These are phyloP conservation scores for Dinocampus coccinellae DNA, from an alignment of 2,888 invertebrate species.

Conservation along the genomic window DNA sequence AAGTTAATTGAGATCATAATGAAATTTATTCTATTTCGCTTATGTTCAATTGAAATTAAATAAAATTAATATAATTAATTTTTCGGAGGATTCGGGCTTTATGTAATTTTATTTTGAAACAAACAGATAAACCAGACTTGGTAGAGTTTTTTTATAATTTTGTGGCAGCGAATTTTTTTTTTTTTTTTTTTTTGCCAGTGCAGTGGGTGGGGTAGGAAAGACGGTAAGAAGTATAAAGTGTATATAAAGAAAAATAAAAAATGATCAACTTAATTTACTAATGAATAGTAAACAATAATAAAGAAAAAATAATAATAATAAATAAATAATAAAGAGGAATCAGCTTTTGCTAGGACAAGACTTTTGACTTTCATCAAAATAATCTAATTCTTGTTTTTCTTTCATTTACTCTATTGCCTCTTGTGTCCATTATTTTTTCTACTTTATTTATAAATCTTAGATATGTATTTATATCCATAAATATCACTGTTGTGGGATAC, in stretches of 20 bases:
- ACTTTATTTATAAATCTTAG: background rate
- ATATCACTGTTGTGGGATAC: background rate
- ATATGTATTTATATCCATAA: background rate
- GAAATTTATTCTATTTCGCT: too few relatives aligned
- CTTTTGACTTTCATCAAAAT: constrained; percentile 53
- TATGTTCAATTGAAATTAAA: constrained; percentile 42
- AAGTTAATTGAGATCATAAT: background rate
- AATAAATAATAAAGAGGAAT: background rate
- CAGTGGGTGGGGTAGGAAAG: background rate
- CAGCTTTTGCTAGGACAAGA: constrained; percentile 12
- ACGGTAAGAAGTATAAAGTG: background rate
- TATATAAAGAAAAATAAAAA: constrained; percentile 10
- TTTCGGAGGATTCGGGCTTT: constrained; percentile 46
- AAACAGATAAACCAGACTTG: constrained; percentile 26
- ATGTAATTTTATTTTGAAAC: constrained; percentile 46
- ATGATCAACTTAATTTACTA: constrained; percentile 52
- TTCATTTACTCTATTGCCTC: background rate
- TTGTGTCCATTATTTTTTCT: background rate
- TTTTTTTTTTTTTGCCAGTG: background rate
- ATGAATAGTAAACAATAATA: constrained; percentile 55
- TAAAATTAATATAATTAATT: constrained; percentile 46
- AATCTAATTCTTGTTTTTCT: constrained; percentile 48
- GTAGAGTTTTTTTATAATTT: constrained; percentile 1
- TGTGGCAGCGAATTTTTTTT: background rate
- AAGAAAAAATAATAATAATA: background rate